Base-by-base conservation (phyloP, 2,888 invertebrate genomes). In the Parnassius apollo region DNA sequence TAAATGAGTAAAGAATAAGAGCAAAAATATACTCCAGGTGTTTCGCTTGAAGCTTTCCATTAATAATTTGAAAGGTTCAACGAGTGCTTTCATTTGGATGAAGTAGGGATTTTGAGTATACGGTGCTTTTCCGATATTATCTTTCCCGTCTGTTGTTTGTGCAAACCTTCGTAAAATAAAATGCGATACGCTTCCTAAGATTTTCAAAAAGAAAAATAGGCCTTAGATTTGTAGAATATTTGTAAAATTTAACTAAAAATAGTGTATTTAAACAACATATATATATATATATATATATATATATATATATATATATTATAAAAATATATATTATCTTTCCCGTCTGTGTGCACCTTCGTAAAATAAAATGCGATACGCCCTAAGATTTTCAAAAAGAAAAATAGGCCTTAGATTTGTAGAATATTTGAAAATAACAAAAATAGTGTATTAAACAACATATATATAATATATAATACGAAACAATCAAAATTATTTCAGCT, bases 41-140 rank as follows among this genome's bases (percentile, higher is more conserved):
- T 60, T 60, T 42, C 11, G 54, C 46, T 59, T 49, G 12, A 48
- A 54, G 60, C 54, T 48, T 49, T 49, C 42, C 49, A 48, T 60
- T 60, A 60, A 60, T 54, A 54, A 60, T 48, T 54, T 60, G 54
- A 54, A 60, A 60, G 54, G 60, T 53, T 60, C 49, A 53, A 46
- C 46, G 60, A 22, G 60, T 46, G 45, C 52, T 59, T 53, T 59
- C 52, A 54, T 60, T 60, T 60, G 18, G 48, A 60, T 60, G 49
- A 42, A 42, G 54, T 42, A 13, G n/a, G 46, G 51, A 60, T 60
- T 42, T 48, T 9, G 48, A 60, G 42, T 48, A 49, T 49, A 22
- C 54, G 13, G 35, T 35, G 48, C 53, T 42, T 18, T 54, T 54
- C 48, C 18, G 46, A 60, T 54, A 60, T 42, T 59, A 52, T 52